Evolutionary conservation across 2,797 vertebrate species (phyloP).

Genomic region (Coilia nasus): DNA sequence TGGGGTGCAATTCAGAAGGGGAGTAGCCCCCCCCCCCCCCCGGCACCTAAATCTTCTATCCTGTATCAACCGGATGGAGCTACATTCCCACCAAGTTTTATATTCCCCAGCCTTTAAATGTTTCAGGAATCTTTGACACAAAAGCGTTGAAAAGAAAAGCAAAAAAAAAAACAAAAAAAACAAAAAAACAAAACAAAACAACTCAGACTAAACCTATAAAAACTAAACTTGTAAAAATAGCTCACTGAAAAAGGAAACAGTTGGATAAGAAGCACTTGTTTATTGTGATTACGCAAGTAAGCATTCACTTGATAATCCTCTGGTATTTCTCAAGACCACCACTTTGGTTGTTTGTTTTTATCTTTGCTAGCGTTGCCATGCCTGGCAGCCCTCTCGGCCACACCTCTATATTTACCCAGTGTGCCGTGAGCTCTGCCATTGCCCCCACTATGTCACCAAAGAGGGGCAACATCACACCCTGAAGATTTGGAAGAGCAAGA

Average conservation of each 20-base stretch:
- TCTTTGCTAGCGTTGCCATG: slow-evolving; percentile 36
- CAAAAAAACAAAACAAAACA: no score
- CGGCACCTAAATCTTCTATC: no score
- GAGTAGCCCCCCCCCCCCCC: no score
- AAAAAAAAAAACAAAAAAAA: no score
- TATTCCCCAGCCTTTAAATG: no score
- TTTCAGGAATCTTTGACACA: no score
- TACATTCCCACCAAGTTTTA: no score
- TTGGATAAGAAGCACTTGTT: neutral
- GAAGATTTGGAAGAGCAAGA: slow-evolving; percentile 37
- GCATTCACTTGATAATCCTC: neutral
- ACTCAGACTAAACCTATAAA: no score
- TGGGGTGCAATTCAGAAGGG: no score
- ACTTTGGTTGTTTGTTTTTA: slow-evolving; percentile 37
- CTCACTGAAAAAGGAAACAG: neutral
- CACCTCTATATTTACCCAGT: slow-evolving; percentile 51
- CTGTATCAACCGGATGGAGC: no score
- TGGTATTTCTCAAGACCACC: slow-evolving; percentile 31
- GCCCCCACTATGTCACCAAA: slow-evolving; percentile 43
- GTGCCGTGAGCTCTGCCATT: slow-evolving; percentile 40
- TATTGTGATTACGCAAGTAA: neutral
- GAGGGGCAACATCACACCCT: slow-evolving; percentile 29
- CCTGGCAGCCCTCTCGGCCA: slow-evolving; percentile 46
- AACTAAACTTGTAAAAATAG: no score
- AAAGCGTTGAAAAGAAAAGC: no score